Conservation (phyloP, 1,140 invertebrate genomes). For the Wasmannia auropunctata region DNA sequence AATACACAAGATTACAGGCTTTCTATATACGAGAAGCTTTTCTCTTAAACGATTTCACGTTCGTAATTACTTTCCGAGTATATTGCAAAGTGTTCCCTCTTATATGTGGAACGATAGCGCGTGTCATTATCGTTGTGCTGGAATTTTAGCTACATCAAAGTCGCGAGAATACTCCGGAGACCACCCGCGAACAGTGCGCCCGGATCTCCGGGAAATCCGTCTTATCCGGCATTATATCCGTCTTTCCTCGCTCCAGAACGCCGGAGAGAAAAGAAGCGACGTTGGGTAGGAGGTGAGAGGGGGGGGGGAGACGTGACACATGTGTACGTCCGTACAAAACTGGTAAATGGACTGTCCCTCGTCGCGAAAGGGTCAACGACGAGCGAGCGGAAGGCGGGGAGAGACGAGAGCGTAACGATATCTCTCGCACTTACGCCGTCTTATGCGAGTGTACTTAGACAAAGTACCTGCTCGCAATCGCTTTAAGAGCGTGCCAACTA, state of each 20-base stretch:
- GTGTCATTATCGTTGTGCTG: slow-evolving; percentile 5
- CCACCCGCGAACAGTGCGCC: slow-evolving; percentile 29
- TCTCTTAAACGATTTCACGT: not conserved
- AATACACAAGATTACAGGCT: not conserved
- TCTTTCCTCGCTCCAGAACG: slow-evolving; percentile 39
- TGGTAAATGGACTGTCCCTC: slow-evolving; percentile 62
- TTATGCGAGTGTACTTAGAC: slow-evolving; percentile 73
- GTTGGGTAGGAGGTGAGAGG: too few species aligned
- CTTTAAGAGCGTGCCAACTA: slow-evolving; percentile 75
- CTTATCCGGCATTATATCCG: slow-evolving; percentile 55
- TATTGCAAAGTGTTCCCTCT: not conserved
- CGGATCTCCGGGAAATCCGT: slow-evolving; percentile 42
- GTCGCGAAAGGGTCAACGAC: slow-evolving; percentile 32
- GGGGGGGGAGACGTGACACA: slow-evolving; percentile 8
- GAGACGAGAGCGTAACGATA: slow-evolving; percentile 64
- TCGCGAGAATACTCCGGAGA: slow-evolving; percentile 14
- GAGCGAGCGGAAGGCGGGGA: not conserved
- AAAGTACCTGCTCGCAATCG: slow-evolving; percentile 78
- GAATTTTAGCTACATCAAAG: slow-evolving; percentile 14
- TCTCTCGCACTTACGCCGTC: slow-evolving; percentile 76
- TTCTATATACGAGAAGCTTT: too few species aligned
- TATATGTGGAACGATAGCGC: not conserved
- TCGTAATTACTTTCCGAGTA: not conserved
- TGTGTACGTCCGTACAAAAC: slow-evolving; percentile 41
- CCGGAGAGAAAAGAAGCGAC: not conserved